Percentiles rank a stretch among this genome's conserved stretches.
Conservation (phyloP, 2,888 invertebrate species). For the Pristionchus arcanus region DNA sequence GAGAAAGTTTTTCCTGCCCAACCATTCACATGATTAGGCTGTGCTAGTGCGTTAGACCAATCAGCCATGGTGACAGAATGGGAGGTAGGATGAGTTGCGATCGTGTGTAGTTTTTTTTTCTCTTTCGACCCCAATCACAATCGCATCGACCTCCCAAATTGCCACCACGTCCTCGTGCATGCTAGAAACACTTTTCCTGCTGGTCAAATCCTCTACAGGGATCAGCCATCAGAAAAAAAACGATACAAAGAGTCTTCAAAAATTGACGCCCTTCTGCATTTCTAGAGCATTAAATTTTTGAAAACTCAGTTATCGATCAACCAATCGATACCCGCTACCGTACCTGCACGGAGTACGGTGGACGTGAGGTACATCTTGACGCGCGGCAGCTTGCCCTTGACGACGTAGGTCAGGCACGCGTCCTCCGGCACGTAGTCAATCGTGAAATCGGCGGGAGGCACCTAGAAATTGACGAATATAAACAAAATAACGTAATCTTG, state of each 20-base stretch:
- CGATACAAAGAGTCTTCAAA: too few relatives aligned
- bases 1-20: background rate
- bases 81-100: background rate
- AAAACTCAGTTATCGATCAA: background rate
- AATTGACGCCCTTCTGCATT: too few relatives aligned
- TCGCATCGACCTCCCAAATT: background rate
- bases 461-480: background rate
- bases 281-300: background rate
- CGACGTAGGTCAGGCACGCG: slow-evolving; percentile 90
- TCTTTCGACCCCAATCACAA: background rate
- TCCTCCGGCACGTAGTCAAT: slow-evolving; percentile 90
- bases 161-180: background rate
- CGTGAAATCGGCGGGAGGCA: slow-evolving; percentile 84
- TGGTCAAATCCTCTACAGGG: background rate
- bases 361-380: slow-evolving; percentile 52
- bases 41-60: background rate
- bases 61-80: background rate
- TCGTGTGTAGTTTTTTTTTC: too few relatives aligned
- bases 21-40: background rate
- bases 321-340: background rate
- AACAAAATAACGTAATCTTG: too few relatives aligned
- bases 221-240: too few relatives aligned
- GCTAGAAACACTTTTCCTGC: background rate
- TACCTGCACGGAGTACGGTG: slow-evolving; percentile 50
- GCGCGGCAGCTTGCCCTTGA: slow-evolving; percentile 83